Percentiles rank a stretch among this genome's conserved stretches.
These are phyloP conservation scores for Ictalurus punctatus DNA, from an alignment of 2,113 vertebrate species.

Conservation along the genomic window DNA sequence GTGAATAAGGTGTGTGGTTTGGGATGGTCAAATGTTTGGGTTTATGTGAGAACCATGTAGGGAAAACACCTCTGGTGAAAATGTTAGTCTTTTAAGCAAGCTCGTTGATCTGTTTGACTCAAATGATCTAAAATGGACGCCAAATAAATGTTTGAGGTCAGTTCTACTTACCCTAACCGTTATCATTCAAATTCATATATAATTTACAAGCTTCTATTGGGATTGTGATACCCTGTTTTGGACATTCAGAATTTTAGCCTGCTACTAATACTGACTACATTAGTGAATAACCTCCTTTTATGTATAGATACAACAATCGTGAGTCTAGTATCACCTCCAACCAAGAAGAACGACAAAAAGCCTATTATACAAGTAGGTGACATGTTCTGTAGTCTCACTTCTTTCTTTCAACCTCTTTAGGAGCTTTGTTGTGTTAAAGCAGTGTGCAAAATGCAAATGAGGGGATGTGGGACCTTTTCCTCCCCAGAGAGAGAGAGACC, in stretches of 20 bases:
- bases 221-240: not conserved
- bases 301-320: not conserved
- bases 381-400: not conserved
- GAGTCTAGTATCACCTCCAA: not conserved
- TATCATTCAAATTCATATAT: not conserved
- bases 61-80: not conserved
- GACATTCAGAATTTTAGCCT: not conserved
- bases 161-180: not conserved
- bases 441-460: constrained; percentile 45
- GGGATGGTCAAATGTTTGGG: not conserved
- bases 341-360: not conserved
- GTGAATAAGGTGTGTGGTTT: too few species aligned
- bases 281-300: not conserved
- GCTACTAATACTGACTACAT: not conserved
- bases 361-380: not conserved
- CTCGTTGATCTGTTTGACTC: not conserved
- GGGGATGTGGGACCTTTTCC: constrained; percentile 23
- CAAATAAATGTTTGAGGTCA: not conserved
- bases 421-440: constrained; percentile 33
- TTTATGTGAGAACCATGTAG: not conserved
- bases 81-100: too few species aligned
- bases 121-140: not conserved
- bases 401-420: constrained; percentile 23
- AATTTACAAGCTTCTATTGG: not conserved
- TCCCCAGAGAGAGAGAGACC: constrained; percentile 20